Conservation (phyloP, 2,797 vertebrate species). For the Chromis chromis region DNA sequence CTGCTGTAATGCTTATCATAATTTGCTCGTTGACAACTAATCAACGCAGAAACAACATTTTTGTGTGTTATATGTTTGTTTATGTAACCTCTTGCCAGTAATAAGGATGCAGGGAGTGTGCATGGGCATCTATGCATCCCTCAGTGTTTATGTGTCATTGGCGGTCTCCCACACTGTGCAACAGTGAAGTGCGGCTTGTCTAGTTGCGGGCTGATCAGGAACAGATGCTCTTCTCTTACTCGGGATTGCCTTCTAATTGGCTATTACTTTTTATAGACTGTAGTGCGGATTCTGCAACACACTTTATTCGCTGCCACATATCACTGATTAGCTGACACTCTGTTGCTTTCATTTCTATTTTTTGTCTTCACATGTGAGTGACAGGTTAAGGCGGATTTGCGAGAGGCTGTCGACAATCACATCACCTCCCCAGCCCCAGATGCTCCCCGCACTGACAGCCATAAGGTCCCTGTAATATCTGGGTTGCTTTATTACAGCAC, state of each 20-base stretch:
- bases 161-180: slow-evolving; percentile 39
- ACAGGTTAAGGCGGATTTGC: slow-evolving; percentile 41
- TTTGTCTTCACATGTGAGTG: slow-evolving; percentile 43
- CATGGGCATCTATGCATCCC: slow-evolving; percentile 27
- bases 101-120: slow-evolving; percentile 15
- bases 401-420: slow-evolving; percentile 58
- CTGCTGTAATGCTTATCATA: slow-evolving; percentile 2
- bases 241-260: slow-evolving; percentile 82
- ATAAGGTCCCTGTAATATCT: slow-evolving; percentile 53
- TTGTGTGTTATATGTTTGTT: slow-evolving; percentile 1
- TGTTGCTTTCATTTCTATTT: slow-evolving; percentile 57
- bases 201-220: slow-evolving; percentile 72
- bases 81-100: slow-evolving; percentile 30
- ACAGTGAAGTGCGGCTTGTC: slow-evolving; percentile 61
- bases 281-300: slow-evolving; percentile 72
- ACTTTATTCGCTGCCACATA: slow-evolving; percentile 71
- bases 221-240: slow-evolving; percentile 78
- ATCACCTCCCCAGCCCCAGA: slow-evolving; percentile 56
- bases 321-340: slow-evolving; percentile 78
- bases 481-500: slow-evolving; percentile 52
- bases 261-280: slow-evolving; percentile 83
- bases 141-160: slow-evolving; percentile 35
- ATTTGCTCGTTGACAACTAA: slow-evolving; percentile 34
- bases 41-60: slow-evolving; percentile 24
- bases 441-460: slow-evolving; percentile 53